Percentiles rank a stretch among this genome's conserved stretches.
These are phyloP conservation scores for Neofelis nebulosa DNA, from an alignment of 2,113 vertebrate genomes.

Conservation along the genomic window DNA sequence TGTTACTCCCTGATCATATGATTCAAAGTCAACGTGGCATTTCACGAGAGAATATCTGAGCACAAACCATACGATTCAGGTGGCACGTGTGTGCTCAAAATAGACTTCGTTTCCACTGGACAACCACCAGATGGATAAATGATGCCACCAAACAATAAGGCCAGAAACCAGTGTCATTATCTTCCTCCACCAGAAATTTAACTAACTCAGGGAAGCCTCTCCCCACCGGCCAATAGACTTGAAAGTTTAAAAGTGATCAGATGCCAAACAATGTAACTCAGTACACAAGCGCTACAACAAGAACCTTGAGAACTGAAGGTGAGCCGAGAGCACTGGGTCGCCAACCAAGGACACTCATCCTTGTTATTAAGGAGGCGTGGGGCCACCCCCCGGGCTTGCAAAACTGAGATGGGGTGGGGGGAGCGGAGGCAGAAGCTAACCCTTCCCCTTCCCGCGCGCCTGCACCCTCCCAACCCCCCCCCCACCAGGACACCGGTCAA, in stretches of 20 bases:
- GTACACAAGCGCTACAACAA: not conserved
- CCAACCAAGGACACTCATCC: not conserved
- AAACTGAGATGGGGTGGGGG: not conserved
- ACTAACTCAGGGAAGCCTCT: not conserved
- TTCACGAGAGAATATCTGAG: not conserved
- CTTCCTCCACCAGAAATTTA: not conserved
- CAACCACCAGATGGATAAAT: not conserved
- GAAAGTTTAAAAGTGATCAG: not conserved
- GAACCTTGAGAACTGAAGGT: not conserved
- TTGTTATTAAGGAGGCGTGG: not conserved
- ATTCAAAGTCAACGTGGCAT: not conserved
- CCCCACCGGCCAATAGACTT: not conserved
- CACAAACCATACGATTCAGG: not conserved
- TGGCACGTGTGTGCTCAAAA: not conserved
- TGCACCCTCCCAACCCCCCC: not conserved
- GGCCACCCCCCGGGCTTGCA: not conserved
- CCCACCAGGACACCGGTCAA: not conserved
- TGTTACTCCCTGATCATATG: not conserved
- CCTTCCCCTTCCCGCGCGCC: fast-evolving
- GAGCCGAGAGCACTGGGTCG: not conserved
- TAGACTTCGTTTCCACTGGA: not conserved
- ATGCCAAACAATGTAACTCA: not conserved
- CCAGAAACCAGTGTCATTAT: not conserved
- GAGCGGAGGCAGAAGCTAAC: not conserved
- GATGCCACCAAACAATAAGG: not conserved